Base-by-base conservation (phyloP, 2,888 invertebrate species). In the Temnothorax unifasciatus region DNA sequence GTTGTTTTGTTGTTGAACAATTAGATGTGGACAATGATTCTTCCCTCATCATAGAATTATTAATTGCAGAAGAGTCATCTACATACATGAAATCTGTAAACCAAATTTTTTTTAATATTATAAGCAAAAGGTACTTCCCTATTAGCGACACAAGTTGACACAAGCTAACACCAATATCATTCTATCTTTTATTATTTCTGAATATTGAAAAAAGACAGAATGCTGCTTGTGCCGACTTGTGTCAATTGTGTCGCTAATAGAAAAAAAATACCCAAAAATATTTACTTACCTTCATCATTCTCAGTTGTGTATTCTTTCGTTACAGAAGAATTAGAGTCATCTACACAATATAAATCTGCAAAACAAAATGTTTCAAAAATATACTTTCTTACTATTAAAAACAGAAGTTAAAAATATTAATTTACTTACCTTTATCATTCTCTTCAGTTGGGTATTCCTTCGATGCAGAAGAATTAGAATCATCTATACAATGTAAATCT, bases 301-400 rank as follows among this genome's bases (percentile, higher is more conserved):
- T 52, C 54, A 54, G 54, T 54, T 54, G 21, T 1, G 54, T n/a
- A n/a, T 54, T 54, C 21, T 11, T 54, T n/a, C 54, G 21, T 11
- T 54, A 11, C 54, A 21, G 21, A 54, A 54, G 54, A 54, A 54
- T 54, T 21, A 54, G 21, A 15, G 2, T 29, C 13, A 21, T 61
- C n/a, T n/a, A 52, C n/a, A 52, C 52, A 8, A n/a, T 52, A 8
- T 52, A 54, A 21, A 54, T 54, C 54, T 54, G 21, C 54, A 54
- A 54, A 54, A 54, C 11, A 54, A 54, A 54, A 54, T 54, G 54
- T 21, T 54, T 54, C 54, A 54, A 54, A 54, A 54, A 54, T 54
- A 54, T 54, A 54, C 21, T 21, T 54, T 25, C 11, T 54, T 21
- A 54, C 11, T 11, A 25, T 54, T 54, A 54, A 54, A 54, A 21